Evolutionary conservation across 2,113 vertebrate species (phyloP), one percentile per base, ranked within the genome.

Genomic region (Nannospalax galili): DNA sequence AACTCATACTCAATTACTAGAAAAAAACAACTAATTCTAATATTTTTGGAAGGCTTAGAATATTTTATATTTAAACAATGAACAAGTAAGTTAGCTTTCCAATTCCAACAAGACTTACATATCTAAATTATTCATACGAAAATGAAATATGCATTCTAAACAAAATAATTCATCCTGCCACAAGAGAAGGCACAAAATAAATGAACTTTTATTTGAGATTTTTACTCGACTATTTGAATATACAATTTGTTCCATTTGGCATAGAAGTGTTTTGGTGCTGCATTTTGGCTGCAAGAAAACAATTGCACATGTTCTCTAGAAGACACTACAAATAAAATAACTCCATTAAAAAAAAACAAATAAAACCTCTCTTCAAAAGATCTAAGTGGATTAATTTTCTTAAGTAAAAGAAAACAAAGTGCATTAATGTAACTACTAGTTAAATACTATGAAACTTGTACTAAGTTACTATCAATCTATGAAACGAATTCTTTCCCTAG

Each of bases 1-100:
- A 93, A 92, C 32, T 78, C 52, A 96, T 35, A 93, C 45, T 92
- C 56, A 95, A 58, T 91, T 95, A 37, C 42, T 40, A 94, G 37
- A 75, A 96, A 95, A 58, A 81, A 64, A 84, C 32, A 95, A 75
- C 1, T 82, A 93, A 91, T 70, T 94, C 17, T 79, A 92, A 64
- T 79, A 86, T 60, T 42, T 48, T 37, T 30, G 40, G 26, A 80
- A 58, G 32, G 60, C 20, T 60, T 82, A 67, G 24, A 82, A 77
- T 95, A 93, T 82, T 96, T 96, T 92, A 92, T 91, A 85, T 30
- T 89, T 93, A 84, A 95, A 95, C 30, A 91, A 92, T 92, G 45
- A 96, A 90, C 74, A 96, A 95, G 73, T 86, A 93, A 75, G 69
- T 70, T 84, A 94, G 4, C 40, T 26, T 92, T 96, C 48, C 70